These are phyloP conservation scores for Drosophila siamana DNA, from an alignment of 2,888 invertebrate genomes.

Conservation along the genomic window DNA sequence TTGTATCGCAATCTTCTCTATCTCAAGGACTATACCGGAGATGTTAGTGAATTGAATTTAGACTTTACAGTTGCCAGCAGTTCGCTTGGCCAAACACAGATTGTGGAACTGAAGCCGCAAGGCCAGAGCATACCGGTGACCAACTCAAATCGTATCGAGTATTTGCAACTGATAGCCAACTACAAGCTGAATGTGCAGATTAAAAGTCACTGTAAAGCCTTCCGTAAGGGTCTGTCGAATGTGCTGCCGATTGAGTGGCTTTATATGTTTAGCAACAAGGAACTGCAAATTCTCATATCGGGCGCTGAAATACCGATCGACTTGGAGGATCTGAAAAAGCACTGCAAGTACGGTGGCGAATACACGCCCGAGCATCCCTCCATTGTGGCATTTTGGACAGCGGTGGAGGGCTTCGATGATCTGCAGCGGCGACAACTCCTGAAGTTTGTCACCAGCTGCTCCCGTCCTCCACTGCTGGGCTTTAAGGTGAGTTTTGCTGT, in stretches of 20 bases:
- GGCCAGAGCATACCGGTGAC: slow-evolving; percentile 96
- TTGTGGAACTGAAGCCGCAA: slow-evolving; percentile 95
- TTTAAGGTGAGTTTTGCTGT: slow-evolving; percentile 97
- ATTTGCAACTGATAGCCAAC: slow-evolving; percentile 98
- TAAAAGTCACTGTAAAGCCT: slow-evolving; percentile 93
- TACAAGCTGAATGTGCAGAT: slow-evolving; percentile 97
- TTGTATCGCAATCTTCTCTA: slow-evolving; percentile 95
- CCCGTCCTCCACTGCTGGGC: slow-evolving; percentile 97
- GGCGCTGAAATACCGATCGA: slow-evolving; percentile 98
- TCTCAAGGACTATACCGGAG: slow-evolving; percentile 93
- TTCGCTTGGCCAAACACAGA: slow-evolving; percentile 94
- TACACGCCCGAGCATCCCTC: slow-evolving; percentile 93
- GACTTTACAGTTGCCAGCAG: slow-evolving; percentile 97
- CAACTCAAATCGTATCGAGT: slow-evolving; percentile 96
- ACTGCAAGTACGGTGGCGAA: slow-evolving; percentile 96
- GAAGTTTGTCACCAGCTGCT: slow-evolving; percentile 99
- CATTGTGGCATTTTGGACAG: slow-evolving; percentile 95
- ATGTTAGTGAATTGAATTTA: slow-evolving; percentile 94
- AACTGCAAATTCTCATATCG: slow-evolving; percentile 98
- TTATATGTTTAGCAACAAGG: slow-evolving; percentile 96
- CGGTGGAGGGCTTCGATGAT: slow-evolving; percentile 93
- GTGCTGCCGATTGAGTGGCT: slow-evolving; percentile 97
- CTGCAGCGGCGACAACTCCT: slow-evolving; percentile 93
- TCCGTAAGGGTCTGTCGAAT: slow-evolving; percentile 95
- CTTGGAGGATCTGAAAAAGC: slow-evolving; percentile 92